Evolutionary conservation across 2,113 vertebrate genomes (phyloP), one percentile per base, ranked within the genome.

Genomic region (Dicrurus megarhynchus): DNA sequence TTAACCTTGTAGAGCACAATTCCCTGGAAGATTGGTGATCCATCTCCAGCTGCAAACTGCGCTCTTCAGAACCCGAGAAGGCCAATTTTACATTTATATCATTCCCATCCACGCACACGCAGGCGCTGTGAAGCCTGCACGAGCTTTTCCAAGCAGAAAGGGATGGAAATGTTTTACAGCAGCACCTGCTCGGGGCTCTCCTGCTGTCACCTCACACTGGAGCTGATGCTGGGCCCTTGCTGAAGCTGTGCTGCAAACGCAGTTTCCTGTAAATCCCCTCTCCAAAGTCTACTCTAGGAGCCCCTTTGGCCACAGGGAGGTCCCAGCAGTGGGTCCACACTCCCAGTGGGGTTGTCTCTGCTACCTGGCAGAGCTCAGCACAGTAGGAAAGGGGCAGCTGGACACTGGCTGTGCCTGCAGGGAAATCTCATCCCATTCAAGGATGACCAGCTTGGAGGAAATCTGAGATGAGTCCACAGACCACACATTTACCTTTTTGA

Each of bases 1-100:
- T 96, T 97, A 97, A 97, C 96, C 96, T 97, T 95, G 97, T 90
- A 96, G 91, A 96, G 90, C 93, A 92, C 82, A 89, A 59, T 92
- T 96, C 95, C 92, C 82, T 65, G 49, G 96, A 92, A 87, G 95
- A 95, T 73, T 96, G 92, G 97, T 61, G 70, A 88, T 95, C 95
- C 55, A 85, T 94, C 97, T 97, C 95, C 92, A 17, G 93, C 79
- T 87, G 87, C 92, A 93, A 97, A 96, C 78, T 59, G 78, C 2
- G 10, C 57, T 35, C 37, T 49, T 95, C 93, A 94, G 94, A 96
- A 89, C 78, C 63, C 6, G 42, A 77, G 96, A 87, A 94, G 90
- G 91, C 93, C 82, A 90, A 74, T 95, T 95, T 94, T 91, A 94
- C 90, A 94, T 96, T 96, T 89, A 50, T 90, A 93, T 95, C 77